Percentiles rank a stretch among this genome's conserved stretches.
phyloP scores from a whole-genome alignment of 1,140 invertebrate species.

The Drosophila lini region DNA sequence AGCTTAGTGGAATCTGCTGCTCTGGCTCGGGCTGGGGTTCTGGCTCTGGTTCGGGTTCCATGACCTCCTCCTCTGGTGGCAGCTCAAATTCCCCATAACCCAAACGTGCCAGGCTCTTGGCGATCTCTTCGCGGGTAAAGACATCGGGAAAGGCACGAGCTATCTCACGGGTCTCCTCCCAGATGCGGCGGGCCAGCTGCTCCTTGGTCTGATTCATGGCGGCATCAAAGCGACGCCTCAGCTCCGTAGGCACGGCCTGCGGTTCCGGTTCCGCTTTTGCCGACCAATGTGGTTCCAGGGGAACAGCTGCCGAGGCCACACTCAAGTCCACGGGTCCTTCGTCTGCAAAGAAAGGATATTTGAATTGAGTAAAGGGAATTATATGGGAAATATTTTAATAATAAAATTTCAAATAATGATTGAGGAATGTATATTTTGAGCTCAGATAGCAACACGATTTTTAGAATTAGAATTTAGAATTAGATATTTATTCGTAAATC shows the following conservation, averaged over 20 bases:
- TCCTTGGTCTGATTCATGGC: conserved; percentile 74
- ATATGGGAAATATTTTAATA: not conserved
- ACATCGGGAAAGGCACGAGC: conserved; percentile 80
- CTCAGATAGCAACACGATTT: no score
- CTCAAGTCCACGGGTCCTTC: conserved; percentile 81
- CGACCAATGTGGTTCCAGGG: conserved; percentile 46
- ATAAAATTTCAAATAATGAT: no score
- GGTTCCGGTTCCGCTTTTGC: conserved; percentile 42
- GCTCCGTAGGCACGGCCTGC: conserved; percentile 49
- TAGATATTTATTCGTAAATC: not conserved
- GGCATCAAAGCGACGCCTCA: conserved; percentile 65
- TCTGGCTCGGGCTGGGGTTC: conserved; percentile 16
- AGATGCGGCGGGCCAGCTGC: conserved; percentile 76
- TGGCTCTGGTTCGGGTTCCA: conserved; percentile 39
- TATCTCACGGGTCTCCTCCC: conserved; percentile 80
- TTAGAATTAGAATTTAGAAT: no score
- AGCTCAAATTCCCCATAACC: conserved; percentile 80
- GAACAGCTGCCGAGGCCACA: conserved; percentile 65
- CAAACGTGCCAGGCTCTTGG: conserved; percentile 70
- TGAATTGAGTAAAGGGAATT: not conserved
- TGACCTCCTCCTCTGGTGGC: conserved; percentile 69
- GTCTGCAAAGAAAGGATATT: conserved; percentile 37
- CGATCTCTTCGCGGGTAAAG: conserved; percentile 79
- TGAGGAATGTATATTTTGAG: no score
- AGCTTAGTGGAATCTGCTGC: conserved; percentile 18